Base-by-base conservation (phyloP, 2,888 invertebrate species). In the Norana najaformis region DNA sequence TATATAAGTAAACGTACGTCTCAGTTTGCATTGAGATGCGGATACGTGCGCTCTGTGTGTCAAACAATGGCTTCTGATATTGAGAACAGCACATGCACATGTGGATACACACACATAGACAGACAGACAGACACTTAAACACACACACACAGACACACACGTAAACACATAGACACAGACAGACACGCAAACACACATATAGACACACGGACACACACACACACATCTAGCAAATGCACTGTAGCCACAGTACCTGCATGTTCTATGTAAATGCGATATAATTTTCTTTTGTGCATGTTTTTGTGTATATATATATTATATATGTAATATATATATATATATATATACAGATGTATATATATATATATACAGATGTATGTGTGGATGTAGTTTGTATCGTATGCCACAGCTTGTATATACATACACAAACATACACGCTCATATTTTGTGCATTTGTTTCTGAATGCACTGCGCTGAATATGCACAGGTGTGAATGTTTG, bases 251-350 rank as follows among this genome's bases (percentile, higher is more conserved):
- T n/a, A n/a, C 69, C 69, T 69, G 69, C 69, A 69, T 69, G n/a
- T 69, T 69, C n/a, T 69, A 69, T n/a, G 69, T 69, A 69, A 69
- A 69, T 69, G 13, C 69, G 69, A 69, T 69, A 69, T 69, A 69
- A n/a, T 69, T 69, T 69, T 69, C 69, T n/a, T 13, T 4, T 69
- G 69, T 69, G 69, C 8, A 8, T n/a, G n/a, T 20, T 4, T 8
- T 2, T n/a, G 30, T 69, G 69, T 4, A n/a, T 11, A 69, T n/a
- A 1, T n/a, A n/a, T 69, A n/a, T 69, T n/a, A n/a, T 69, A n/a
- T 69, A 69, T 69, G 69, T 69, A 11, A n/a, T 69, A 69, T 47
- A 23, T 18, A 14, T 47, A 47, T 47, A 47, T 11, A 47, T 47
- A 47, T 53, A 53, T 53, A 53, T 53, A 30, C 4, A 13, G 20